Evolutionary conservation across 1,140 invertebrate genomes (phyloP).

Genomic region (Teleopsis dalmanni): DNA sequence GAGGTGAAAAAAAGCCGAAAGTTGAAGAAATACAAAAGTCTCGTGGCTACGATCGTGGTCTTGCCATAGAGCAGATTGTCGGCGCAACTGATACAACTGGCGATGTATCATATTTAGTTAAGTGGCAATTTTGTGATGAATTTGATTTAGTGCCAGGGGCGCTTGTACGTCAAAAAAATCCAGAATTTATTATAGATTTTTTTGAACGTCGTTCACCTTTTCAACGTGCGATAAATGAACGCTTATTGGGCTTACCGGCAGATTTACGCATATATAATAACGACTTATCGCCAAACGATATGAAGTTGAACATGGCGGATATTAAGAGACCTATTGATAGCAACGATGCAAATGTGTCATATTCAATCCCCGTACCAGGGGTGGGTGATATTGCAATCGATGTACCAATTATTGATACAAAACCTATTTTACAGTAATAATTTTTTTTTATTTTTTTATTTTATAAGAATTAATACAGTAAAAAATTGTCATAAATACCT

Average conservation of each 20-base stretch:
- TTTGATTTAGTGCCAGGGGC: constrained; percentile 31
- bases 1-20: constrained; percentile 44
- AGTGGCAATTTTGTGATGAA: constrained; percentile 37
- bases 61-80: constrained; percentile 90
- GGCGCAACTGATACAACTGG: constrained; percentile 52
- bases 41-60: constrained; percentile 71
- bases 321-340: constrained; percentile 17
- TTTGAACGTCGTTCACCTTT: constrained; percentile 38
- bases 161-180: constrained; percentile 29
- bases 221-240: constrained; percentile 21
- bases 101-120: constrained; percentile 33
- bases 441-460: constrained; percentile 3
- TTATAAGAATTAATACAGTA: not conserved
- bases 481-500: not conserved
- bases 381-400: constrained; percentile 37
- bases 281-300: constrained; percentile 7
- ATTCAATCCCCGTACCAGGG: constrained; percentile 36
- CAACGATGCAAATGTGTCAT: constrained; percentile 24
- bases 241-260: constrained; percentile 30
- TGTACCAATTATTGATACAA: constrained; percentile 29
- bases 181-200: constrained; percentile 34
- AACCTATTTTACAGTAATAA: not conserved
- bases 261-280: constrained; percentile 22
- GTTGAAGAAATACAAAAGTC: constrained; percentile 40
- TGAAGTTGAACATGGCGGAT: constrained; percentile 4